Evolutionary conservation across 1,140 invertebrate species (phyloP), one percentile per base, ranked within the genome.

Genomic region (Drosophila guanche): DNA sequence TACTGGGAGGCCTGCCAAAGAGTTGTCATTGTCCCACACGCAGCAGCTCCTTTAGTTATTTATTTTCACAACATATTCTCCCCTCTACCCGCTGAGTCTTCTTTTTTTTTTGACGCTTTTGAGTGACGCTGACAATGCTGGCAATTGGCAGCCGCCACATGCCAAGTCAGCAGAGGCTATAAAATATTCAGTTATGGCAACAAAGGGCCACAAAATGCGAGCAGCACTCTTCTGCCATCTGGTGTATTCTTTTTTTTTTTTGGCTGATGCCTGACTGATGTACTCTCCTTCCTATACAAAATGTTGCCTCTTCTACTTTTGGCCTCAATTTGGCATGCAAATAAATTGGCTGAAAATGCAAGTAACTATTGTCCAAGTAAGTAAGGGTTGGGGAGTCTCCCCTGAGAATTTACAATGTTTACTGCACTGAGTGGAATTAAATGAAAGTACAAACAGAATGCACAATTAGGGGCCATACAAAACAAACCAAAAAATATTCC

Each of bases 121-220:
- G 80, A 85, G 67, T 80, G 81, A 81, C 76, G 63, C 56, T 73
- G 67, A 85, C 80, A 85, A 85, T 86, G 79, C 77, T 43, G 70
- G 63, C 80, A 85, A 85, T 85, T 85, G 80, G 57, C 81, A 84
- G 73, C 60, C 65, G 63, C 73, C 68, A 70, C 60, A 65, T 41
- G 57, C 66, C 68, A 69, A 65, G 74, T 51, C 41, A 65, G 51
- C 50, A 73, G 63, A 74, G 77, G 41, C 57, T 48, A 81, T 81
- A 75, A 81, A 86, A 88, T 78, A 86, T 88, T 86, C 83, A 79
- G 72, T 73, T 71, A 72, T 72, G 65, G 40, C 47, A 62, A 54
- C 53, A 73, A 62, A 70, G 43, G 42, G 20, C 25, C 46, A 58
- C 50, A 12, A 69, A 70, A 76, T 76, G 43, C 40, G 33, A 37